These are phyloP conservation scores for Podocnemis expansa DNA, from an alignment of 2,113 vertebrate species.

Conservation along the genomic window DNA sequence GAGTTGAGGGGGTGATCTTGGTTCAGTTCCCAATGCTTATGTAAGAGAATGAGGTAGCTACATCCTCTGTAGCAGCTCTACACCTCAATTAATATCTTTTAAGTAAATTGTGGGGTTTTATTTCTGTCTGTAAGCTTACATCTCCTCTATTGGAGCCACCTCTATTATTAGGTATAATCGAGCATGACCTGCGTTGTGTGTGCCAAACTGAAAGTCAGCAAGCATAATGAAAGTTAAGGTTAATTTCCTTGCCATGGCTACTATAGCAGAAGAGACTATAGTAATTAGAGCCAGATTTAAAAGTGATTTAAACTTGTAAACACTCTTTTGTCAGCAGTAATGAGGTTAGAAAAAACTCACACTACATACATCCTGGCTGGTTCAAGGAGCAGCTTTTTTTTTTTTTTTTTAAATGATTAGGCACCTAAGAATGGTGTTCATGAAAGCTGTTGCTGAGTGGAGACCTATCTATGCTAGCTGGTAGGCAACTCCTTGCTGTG, in stretches of 20 bases:
- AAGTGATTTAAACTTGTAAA: neutral
- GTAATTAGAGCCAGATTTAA: neutral
- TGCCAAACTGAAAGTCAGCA: neutral
- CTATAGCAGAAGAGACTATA: neutral
- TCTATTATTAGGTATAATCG: too few species aligned
- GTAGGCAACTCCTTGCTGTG: too few species aligned
- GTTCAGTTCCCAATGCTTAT: neutral
- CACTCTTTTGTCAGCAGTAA: constrained; percentile 1
- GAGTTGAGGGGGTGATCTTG: neutral
- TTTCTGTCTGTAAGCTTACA: neutral
- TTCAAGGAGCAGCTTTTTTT: rapidly evolving
- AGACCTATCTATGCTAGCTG: neutral
- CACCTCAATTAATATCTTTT: rapidly evolving
- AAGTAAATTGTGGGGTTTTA: neutral
- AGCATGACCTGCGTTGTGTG: rapidly evolving
- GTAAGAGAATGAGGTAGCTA: neutral
- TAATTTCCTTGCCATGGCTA: neutral
- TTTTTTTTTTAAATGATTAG: neutral
- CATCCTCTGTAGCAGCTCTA: rapidly evolving
- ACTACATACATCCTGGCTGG: rapidly evolving
- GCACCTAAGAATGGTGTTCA: neutral
- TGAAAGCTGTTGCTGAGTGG: neutral
- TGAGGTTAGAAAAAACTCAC: neutral
- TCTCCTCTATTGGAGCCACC: neutral
- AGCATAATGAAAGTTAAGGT: neutral